phyloP scores from a whole-genome alignment of 2,888 invertebrate species.

The Acanthosepion esculentum region DNA sequence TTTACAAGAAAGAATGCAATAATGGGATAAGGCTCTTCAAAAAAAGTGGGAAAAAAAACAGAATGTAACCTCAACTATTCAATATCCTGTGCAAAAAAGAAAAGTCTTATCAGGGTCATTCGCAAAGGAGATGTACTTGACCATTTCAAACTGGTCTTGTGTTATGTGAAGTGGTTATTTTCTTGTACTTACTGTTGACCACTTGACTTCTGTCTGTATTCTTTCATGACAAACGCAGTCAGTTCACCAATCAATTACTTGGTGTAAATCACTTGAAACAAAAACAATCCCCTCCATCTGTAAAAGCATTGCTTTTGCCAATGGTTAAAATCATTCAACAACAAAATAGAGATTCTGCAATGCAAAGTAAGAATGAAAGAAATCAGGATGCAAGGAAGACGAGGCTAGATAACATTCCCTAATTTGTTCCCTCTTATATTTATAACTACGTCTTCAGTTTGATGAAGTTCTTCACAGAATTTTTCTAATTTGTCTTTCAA shows the following conservation, averaged over 20 bases:
- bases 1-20: too few species aligned
- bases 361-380: background rate
- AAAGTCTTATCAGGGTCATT: background rate
- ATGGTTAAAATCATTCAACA: background rate
- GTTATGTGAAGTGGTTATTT: background rate
- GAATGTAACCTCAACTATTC: background rate
- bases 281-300: background rate
- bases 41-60: background rate
- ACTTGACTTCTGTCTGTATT: background rate
- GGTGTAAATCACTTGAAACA: slow-evolving; percentile 20
- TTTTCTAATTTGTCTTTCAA: too few species aligned
- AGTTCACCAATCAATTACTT: background rate
- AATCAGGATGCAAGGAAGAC: background rate
- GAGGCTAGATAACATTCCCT: background rate
- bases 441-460: too few species aligned
- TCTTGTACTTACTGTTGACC: background rate
- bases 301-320: background rate
- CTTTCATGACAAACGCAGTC: background rate
- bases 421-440: too few species aligned
- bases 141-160: background rate
- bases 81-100: background rate
- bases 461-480: too few species aligned
- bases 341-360: background rate
- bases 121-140: background rate
- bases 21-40: too few species aligned